phyloP scores from a whole-genome alignment of 2,888 invertebrate species.

The Neocrepidodera transversa region DNA sequence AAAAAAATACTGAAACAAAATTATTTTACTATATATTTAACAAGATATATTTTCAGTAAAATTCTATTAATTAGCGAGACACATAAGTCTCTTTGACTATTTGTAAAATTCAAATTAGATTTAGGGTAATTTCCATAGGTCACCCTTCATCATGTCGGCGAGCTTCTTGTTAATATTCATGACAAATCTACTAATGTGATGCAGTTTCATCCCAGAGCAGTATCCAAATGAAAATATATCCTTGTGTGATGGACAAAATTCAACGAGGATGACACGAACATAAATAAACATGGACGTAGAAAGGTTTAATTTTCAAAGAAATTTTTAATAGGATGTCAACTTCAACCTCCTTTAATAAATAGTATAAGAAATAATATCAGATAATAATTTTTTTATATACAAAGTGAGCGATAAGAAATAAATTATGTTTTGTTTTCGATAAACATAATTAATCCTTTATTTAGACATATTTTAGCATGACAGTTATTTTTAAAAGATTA shows the following conservation, averaged over 20 bases:
- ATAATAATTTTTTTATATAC: too few species aligned
- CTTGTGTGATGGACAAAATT: slow-evolving; percentile 36
- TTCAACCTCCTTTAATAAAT: too few species aligned
- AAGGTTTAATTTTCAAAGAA: neutral
- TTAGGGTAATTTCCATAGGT: slow-evolving; percentile 25
- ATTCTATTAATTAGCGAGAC: slow-evolving; percentile 18
- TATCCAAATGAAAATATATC: slow-evolving; percentile 37
- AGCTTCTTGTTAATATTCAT: slow-evolving; percentile 24
- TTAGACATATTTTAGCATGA: too few species aligned
- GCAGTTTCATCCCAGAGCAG: slow-evolving; percentile 29
- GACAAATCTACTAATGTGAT: slow-evolving; percentile 33
- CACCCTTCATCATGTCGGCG: slow-evolving; percentile 26
- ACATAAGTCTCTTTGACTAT: slow-evolving; percentile 12
- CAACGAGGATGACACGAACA: slow-evolving; percentile 32
- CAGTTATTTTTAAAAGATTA: too few species aligned
- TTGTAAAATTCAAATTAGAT: slow-evolving; percentile 24
- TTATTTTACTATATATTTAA: too few species aligned
- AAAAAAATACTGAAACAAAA: too few species aligned
- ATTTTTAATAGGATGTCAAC: too few species aligned
- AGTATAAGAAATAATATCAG: too few species aligned
- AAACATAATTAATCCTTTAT: too few species aligned
- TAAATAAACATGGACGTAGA: neutral
- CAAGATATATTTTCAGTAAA: slow-evolving; percentile 24
- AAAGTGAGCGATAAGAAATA: too few species aligned
- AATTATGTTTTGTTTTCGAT: too few species aligned